Conservation (phyloP, 2,797 vertebrate species). For the Pseudopleuronectes americanus region DNA sequence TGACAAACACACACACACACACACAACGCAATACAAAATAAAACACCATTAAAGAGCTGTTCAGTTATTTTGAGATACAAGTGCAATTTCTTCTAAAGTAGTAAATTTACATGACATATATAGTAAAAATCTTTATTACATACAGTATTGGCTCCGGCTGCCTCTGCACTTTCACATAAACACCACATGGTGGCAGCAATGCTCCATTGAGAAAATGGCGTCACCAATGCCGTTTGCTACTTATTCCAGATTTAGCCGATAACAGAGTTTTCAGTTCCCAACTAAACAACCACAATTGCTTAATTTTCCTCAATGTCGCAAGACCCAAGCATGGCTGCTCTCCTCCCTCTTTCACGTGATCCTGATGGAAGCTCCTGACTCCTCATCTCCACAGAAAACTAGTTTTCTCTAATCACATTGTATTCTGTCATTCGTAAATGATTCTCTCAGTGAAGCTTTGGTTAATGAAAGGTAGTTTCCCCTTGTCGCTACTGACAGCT, state of each 20-base stretch:
- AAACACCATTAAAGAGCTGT: too few relatives aligned
- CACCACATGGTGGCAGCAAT: conserved; percentile 69
- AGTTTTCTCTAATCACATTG: background rate
- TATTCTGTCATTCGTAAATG: background rate
- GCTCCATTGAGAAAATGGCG: conserved; percentile 36
- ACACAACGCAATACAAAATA: too few relatives aligned
- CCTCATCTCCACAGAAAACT: background rate
- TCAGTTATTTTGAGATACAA: too few relatives aligned
- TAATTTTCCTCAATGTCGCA: background rate
- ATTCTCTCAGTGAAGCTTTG: conserved; percentile 10
- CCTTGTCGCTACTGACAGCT: conserved; percentile 5
- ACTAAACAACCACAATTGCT: conserved; percentile 5
- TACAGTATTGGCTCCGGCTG: background rate
- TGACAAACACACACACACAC: too few relatives aligned
- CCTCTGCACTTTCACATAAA: background rate
- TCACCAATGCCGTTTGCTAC: background rate
- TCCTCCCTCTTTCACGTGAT: background rate
- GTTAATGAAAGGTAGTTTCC: conserved; percentile 1
- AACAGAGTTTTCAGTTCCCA: conserved; percentile 10
- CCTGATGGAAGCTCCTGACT: conserved; percentile 15
- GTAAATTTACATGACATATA: too few relatives aligned
- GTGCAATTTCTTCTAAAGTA: too few relatives aligned
- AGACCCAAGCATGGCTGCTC: conserved; percentile 4
- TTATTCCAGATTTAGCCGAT: background rate
- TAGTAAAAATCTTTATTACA: too few relatives aligned